Base-by-base conservation (phyloP, 2,797 vertebrate genomes). In the Sternotherus odoratus region DNA sequence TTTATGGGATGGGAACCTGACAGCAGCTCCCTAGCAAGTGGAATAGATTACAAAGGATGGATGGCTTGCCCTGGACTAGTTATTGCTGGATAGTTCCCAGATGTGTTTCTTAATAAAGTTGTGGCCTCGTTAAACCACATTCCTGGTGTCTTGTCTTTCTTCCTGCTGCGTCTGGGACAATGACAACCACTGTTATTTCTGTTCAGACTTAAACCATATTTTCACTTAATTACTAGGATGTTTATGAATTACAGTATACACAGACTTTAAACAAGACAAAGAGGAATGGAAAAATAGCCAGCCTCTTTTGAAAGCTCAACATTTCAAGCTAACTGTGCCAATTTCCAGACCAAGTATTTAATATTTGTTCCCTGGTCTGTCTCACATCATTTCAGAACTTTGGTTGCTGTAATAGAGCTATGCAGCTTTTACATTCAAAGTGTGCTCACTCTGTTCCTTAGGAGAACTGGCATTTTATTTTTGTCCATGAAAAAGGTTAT, bases 381-480 rank as follows among this genome's bases (percentile, higher is more conserved):
- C 46, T 93, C 49, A 83, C 69, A 60, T 93, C 2, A 21, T 91
- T 90, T 88, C 30, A 93, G 72, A 54, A 83, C 16, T 8, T 6
- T 49, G 43, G 7, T 72, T 89, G 6, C 2, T 87, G 57, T 48
- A 93, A 85, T 51, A 77, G 2, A 5, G 12, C 19, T 79, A 2
- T 75, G 49, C 1, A 0, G 8, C 17, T 85, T 93, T 66, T 82
- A 21, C 74, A 86, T 57, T 94, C 85, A 69, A 48, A 79, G 6
- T 69, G 48, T 1, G 1, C 12, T 72, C 8, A 43, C 83, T 92
- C 92, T 91, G 39, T 79, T 90, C 57, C 84, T 85, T 87, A 48
- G 21, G 90, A 93, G 28, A 92, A 51, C 5, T 57, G 5, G 21
- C 33, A 93, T 92, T 94, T 88, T 87, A 79, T 82, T 97, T 94